phyloP scores from a whole-genome alignment of 2,113 vertebrate genomes.

The Pachyramphus minor region DNA sequence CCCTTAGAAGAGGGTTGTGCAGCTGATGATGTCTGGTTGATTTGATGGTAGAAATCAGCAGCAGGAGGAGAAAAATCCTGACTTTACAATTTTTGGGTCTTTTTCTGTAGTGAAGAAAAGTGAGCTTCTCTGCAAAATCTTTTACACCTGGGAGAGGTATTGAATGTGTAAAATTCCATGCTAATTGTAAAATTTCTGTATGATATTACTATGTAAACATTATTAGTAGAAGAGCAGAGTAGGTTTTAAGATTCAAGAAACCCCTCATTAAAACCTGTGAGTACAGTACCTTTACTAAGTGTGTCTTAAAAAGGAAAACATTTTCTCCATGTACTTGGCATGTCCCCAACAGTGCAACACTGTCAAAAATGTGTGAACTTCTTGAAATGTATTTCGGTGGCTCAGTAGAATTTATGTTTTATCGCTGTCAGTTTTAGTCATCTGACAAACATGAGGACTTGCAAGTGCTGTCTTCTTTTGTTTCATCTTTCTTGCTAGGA shows the following conservation, averaged over 20 bases:
- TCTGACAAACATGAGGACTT: neutral
- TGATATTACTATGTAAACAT: neutral
- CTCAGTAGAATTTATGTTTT: neutral
- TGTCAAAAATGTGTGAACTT: neutral
- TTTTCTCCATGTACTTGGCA: neutral
- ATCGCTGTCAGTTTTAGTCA: neutral
- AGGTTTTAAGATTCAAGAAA: conserved; percentile 10
- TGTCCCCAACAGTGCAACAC: neutral
- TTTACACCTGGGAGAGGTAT: neutral
- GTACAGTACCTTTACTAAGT: neutral
- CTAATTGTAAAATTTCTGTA: neutral
- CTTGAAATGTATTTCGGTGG: neutral
- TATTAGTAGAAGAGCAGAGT: neutral
- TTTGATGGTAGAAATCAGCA: neutral
- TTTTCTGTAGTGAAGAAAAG: neutral
- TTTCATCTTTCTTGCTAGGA: neutral
- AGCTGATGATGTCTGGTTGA: neutral
- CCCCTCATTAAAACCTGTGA: neutral
- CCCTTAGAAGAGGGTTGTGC: neutral
- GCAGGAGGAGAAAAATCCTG: neutral
- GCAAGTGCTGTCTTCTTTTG: neutral
- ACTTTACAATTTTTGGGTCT: neutral
- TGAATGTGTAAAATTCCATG: neutral
- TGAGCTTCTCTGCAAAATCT: neutral
- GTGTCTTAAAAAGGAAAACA: neutral